phyloP scores from a whole-genome alignment of 92 coral and sea anemone genomes.

The Palythoa heliodiscus region DNA sequence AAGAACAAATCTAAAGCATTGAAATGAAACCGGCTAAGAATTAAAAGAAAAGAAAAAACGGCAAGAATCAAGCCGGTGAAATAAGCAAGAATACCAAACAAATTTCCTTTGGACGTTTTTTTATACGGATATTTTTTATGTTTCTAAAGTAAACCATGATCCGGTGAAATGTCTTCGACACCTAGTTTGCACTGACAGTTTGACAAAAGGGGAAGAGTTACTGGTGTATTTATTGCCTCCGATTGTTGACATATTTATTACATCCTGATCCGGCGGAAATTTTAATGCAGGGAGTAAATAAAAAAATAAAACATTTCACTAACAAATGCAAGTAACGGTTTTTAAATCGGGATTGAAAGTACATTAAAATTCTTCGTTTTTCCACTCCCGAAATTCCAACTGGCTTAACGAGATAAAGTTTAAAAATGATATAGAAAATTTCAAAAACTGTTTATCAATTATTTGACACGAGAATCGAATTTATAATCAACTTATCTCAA shows the following conservation, averaged over 20 bases:
- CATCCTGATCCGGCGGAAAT: slow-evolving; percentile 24
- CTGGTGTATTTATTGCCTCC: slow-evolving; percentile 19
- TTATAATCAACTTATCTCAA: too few relatives aligned
- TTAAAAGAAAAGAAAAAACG: neutral
- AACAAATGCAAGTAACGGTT: neutral
- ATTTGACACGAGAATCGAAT: neutral
- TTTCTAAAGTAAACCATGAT: slow-evolving; percentile 5
- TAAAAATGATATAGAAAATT: neutral
- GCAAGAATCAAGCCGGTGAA: neutral
- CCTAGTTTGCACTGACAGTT: slow-evolving; percentile 36
- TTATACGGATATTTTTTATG: neutral
- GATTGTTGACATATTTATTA: slow-evolving; percentile 1
- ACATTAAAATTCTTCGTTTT: slow-evolving; percentile 9
- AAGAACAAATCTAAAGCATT: too few relatives aligned
- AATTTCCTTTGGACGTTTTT: neutral
- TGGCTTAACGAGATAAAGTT: neutral
- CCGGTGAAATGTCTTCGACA: slow-evolving; percentile 11
- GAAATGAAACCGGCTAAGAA: neutral
- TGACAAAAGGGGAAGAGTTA: slow-evolving; percentile 36
- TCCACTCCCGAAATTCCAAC: neutral
- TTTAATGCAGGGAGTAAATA: slow-evolving; percentile 4
- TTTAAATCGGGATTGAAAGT: neutral
- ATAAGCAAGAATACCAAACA: neutral
- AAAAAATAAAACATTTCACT: neutral
- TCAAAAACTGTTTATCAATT: neutral